Evolutionary conservation across 2,113 vertebrate species (phyloP).

Genomic region (Aspidoscelis tigris): DNA sequence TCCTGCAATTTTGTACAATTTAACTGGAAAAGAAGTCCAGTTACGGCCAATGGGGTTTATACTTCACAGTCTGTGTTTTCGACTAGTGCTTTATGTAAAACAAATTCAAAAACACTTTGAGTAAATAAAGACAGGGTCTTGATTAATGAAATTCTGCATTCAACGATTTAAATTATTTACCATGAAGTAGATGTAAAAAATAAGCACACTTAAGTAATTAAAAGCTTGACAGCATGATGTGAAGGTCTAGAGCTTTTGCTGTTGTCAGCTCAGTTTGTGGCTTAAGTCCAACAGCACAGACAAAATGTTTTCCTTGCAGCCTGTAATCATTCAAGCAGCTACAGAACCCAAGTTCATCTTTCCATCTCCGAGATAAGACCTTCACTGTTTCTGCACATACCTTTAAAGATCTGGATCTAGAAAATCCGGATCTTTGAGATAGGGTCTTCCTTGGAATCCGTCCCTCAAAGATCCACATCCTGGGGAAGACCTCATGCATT

Average conservation of each 20-base stretch:
- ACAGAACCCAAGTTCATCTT: background rate
- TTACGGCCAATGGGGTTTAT: background rate
- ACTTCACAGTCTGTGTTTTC: background rate
- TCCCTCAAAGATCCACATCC: too few species aligned
- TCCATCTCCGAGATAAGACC: background rate
- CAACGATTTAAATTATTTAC: too few species aligned
- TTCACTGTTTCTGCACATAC: too few species aligned
- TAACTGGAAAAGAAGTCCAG: background rate
- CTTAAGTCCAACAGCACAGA: background rate
- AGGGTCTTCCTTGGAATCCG: too few species aligned
- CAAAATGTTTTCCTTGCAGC: background rate
- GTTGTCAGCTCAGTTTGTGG: background rate
- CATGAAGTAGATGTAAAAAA: too few species aligned
- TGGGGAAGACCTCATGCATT: too few species aligned
- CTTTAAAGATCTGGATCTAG: too few species aligned
- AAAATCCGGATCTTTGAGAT: too few species aligned
- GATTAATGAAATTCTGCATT: too few species aligned
- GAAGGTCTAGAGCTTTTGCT: background rate
- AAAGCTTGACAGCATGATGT: background rate
- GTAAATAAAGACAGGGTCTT: too few species aligned
- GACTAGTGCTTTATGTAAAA: background rate
- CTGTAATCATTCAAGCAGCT: background rate
- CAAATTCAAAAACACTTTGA: too few species aligned
- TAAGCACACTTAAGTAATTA: background rate
- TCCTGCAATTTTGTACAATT: background rate